Conservation (phyloP, 2,113 vertebrate genomes). For the Alethe castanea region DNA sequence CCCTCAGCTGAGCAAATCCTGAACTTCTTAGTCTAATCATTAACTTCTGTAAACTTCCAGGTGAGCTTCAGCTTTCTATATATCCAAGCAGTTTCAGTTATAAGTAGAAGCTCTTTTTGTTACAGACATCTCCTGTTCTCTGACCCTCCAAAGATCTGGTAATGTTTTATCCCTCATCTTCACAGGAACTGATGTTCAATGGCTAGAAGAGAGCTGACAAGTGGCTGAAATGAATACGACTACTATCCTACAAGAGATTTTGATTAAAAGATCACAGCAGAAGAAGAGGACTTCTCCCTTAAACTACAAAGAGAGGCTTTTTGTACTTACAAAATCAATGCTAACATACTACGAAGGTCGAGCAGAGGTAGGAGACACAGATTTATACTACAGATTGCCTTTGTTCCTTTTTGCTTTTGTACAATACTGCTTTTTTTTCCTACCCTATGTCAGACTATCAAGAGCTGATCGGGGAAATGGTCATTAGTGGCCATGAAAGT, state of each 20-base stretch:
- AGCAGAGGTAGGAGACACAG: constrained; percentile 77
- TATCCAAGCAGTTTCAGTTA: neutral
- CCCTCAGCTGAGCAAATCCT: neutral
- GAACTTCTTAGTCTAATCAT: constrained; percentile 42
- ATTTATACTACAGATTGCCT: neutral
- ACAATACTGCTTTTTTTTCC: neutral
- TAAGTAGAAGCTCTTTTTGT: neutral
- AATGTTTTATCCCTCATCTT: neutral
- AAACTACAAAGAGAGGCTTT: constrained; percentile 93
- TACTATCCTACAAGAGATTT: constrained; percentile 84
- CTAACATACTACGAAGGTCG: constrained; percentile 89
- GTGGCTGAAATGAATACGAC: constrained; percentile 84
- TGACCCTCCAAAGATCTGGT: neutral
- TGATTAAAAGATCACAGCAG: constrained; percentile 95
- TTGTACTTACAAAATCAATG: constrained; percentile 84
- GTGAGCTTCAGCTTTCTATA: neutral
- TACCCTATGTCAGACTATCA: neutral
- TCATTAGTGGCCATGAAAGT: neutral
- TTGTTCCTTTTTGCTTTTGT: neutral
- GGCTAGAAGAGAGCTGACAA: constrained; percentile 72
- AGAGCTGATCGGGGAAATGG: neutral
- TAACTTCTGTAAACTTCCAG: constrained; percentile 40
- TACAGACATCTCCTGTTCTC: neutral
- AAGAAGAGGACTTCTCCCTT: constrained; percentile 91
- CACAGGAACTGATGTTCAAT: constrained; percentile 72